Conservation (phyloP, 2,888 invertebrate species). For the Sepioteuthis lessoniana region DNA sequence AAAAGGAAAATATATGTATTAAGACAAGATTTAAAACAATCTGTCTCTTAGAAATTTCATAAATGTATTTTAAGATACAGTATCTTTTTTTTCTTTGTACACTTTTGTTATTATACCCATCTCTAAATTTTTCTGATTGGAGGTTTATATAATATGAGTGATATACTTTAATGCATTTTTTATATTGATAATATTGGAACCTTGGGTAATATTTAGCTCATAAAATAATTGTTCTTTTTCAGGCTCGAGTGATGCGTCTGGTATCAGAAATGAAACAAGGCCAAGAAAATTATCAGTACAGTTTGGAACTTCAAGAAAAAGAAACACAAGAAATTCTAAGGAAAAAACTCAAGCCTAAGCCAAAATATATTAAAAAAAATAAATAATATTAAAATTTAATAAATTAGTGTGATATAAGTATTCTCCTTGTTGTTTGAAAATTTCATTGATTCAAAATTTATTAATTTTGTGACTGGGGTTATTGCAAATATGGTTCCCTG, state of each 20-base stretch:
- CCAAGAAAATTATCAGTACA: slow-evolving; percentile 47
- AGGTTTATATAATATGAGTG: too few species aligned
- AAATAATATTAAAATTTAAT: neutral
- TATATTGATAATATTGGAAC: neutral
- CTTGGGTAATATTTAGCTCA: neutral
- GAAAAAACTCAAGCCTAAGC: slow-evolving; percentile 52
- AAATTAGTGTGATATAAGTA: neutral
- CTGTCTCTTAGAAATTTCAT: too few species aligned
- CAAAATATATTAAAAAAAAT: neutral
- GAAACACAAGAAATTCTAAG: slow-evolving; percentile 48
- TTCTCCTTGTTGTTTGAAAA: neutral
- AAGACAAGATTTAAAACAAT: too few species aligned
- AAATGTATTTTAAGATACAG: too few species aligned
- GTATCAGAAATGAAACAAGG: slow-evolving; percentile 50
- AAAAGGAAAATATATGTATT: too few species aligned
- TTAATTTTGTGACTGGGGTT: neutral
- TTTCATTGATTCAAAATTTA: neutral
- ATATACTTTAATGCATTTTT: neutral
- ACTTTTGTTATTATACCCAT: too few species aligned
- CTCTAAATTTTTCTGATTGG: too few species aligned
- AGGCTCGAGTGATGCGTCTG: slow-evolving; percentile 50
- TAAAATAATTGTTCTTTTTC: neutral
- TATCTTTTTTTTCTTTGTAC: too few species aligned
- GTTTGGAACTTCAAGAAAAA: slow-evolving; percentile 38
- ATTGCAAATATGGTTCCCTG: too few species aligned